A percentile compares a stretch with the other conserved stretches of the same genome.
Evolutionary conservation across 2,888 invertebrate species (phyloP).

Genomic region (Platypus cylindrus): DNA sequence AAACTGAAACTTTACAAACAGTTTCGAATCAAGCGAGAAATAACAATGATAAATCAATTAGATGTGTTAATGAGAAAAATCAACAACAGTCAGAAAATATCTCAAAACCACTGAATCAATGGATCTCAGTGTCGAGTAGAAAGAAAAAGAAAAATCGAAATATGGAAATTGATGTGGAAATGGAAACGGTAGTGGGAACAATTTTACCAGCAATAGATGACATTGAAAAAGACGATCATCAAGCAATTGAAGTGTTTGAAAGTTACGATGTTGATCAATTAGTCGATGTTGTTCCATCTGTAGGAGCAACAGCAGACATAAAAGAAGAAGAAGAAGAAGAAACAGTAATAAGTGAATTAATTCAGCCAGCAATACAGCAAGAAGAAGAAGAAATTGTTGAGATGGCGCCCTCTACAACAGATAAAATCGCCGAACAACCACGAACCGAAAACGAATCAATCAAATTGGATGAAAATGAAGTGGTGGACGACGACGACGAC

Average conservation of each 20-base stretch:
- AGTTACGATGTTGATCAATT: constrained; percentile 25
- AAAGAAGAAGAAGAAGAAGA: constrained; percentile 13
- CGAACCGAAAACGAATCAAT: constrained; percentile 1
- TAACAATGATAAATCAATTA: neutral
- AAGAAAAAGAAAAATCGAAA: constrained; percentile 32
- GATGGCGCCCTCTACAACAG: constrained; percentile 1
- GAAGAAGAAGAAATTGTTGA: constrained; percentile 11
- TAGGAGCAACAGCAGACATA: constrained; percentile 12
- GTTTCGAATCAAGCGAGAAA: no score
- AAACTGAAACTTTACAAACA: no score
- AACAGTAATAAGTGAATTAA: constrained; percentile 13
- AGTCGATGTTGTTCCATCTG: constrained; percentile 23
- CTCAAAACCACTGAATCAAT: constrained; percentile 22
- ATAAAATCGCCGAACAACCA: neutral
- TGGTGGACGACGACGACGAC: constrained; percentile 10
- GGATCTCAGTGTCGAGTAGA: constrained; percentile 33
- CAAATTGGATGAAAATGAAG: no score
- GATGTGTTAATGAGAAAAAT: constrained; percentile 4
- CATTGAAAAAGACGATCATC: constrained; percentile 13
- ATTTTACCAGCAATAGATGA: constrained; percentile 13
- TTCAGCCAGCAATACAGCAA: no score
- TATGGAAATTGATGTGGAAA: constrained; percentile 18
- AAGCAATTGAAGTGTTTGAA: constrained; percentile 19
- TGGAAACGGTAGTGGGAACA: constrained; percentile 8
- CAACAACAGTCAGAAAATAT: constrained; percentile 6